These are phyloP conservation scores for Siniperca chuatsi DNA, from an alignment of 2,113 vertebrate species.

Conservation along the genomic window DNA sequence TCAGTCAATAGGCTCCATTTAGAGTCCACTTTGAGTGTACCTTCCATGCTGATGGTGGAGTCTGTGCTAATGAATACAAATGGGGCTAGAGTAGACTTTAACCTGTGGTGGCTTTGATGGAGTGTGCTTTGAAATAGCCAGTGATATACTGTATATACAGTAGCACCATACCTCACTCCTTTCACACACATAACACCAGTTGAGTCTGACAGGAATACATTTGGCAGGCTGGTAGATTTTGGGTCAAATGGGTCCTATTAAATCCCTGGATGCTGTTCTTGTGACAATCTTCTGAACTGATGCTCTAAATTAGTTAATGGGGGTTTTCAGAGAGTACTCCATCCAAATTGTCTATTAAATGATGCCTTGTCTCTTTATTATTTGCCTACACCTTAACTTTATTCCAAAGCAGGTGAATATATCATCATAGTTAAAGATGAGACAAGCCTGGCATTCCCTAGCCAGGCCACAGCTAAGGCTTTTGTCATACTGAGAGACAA, in stretches of 20 bases:
- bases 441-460: too few species aligned
- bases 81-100: neutral
- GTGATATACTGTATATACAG: neutral
- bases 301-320: neutral
- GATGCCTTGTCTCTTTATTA: too few species aligned
- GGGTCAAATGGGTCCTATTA: neutral
- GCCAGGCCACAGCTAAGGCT: too few species aligned
- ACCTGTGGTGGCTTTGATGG: neutral
- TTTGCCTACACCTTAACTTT: too few species aligned
- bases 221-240: neutral
- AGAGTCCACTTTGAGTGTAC: slow-evolving; percentile 1
- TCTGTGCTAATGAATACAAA: slow-evolving; percentile 14
- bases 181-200: neutral
- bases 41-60: neutral
- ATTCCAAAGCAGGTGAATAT: too few species aligned
- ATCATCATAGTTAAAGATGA: too few species aligned
- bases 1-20: slow-evolving; percentile 6
- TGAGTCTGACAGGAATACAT: neutral
- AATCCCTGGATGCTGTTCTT: neutral
- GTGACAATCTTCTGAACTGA: neutral
- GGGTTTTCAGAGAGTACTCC: too few species aligned
- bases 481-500: too few species aligned
- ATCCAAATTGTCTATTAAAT: too few species aligned
- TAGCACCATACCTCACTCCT: neutral
- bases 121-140: neutral